Evolutionary conservation across 1,140 invertebrate genomes (phyloP).

Genomic region (Drosophila bifasciata): DNA sequence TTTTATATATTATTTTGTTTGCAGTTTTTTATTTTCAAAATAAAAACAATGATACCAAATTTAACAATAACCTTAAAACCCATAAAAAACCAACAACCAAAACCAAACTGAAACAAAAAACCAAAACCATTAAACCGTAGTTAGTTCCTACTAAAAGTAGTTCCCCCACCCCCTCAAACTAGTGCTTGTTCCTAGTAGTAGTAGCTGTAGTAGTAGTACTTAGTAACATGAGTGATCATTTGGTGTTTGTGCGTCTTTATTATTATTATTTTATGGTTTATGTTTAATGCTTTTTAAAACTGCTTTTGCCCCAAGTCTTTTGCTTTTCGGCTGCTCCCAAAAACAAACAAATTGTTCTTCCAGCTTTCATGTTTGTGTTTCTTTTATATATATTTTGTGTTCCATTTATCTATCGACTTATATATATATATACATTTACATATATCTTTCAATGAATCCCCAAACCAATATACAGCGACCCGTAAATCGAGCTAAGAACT

Average conservation of each 20-base stretch:
- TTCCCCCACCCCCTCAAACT: constrained; percentile 1
- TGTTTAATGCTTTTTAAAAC: constrained; percentile 49
- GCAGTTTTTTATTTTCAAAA: constrained; percentile 69
- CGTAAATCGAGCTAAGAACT: constrained; percentile 40
- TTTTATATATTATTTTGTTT: constrained; percentile 73
- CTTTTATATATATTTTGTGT: constrained; percentile 59
- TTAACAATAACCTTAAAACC: constrained; percentile 67
- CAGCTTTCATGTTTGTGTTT: constrained; percentile 78
- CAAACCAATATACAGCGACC: constrained; percentile 26
- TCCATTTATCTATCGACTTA: constrained; percentile 51
- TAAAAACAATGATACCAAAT: constrained; percentile 40
- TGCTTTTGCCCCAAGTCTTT: constrained; percentile 28
- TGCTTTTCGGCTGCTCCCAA: constrained; percentile 41
- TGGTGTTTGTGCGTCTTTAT: constrained; percentile 68
- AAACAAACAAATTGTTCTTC: constrained; percentile 45
- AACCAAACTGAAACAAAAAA: constrained; percentile 41
- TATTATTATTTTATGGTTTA: constrained; percentile 47
- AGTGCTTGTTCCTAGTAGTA: constrained; percentile 54
- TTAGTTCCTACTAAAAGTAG: constrained; percentile 73
- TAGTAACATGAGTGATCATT: constrained; percentile 6
- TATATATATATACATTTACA: constrained; percentile 16
- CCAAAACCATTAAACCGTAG: constrained; percentile 69
- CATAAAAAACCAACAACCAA: constrained; percentile 45
- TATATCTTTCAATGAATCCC: constrained; percentile 16
- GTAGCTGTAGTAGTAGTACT: constrained; percentile 57